Conservation (phyloP, 2,113 vertebrate genomes). For the Stictonetta naevosa region DNA sequence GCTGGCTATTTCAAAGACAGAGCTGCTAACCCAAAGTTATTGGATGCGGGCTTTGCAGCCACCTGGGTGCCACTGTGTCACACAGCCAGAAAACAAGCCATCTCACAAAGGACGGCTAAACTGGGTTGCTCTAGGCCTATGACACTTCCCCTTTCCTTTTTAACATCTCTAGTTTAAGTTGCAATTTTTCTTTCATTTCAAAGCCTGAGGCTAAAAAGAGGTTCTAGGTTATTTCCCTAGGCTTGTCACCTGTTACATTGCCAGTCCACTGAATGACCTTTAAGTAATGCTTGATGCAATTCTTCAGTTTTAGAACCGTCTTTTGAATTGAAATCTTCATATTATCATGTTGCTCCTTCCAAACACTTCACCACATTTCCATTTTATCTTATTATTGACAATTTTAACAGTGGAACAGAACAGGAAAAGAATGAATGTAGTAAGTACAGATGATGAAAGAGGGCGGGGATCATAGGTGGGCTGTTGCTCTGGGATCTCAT, state of each 20-base stretch:
- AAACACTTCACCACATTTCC: neutral
- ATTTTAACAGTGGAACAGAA: neutral
- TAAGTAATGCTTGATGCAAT: neutral
- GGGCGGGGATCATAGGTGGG: neutral
- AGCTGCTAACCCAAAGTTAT: neutral
- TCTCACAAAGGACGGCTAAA: neutral
- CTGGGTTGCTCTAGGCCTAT: neutral
- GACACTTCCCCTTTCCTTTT: neutral
- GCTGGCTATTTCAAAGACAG: neutral
- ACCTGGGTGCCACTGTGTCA: rapidly evolving
- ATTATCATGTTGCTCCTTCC: neutral
- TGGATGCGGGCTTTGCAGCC: neutral
- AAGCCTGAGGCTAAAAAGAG: neutral
- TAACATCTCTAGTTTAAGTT: neutral
- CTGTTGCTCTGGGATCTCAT: neutral
- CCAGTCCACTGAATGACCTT: neutral
- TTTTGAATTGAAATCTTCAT: neutral
- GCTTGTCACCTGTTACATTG: neutral
- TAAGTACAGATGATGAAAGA: neutral
- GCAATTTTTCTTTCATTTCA: neutral
- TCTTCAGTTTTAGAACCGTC: neutral
- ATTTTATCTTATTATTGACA: neutral
- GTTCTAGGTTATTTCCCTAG: neutral
- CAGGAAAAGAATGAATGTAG: neutral
- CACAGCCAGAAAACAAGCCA: neutral